A percentile compares a stretch with the other conserved stretches of the same genome.
phyloP scores from a whole-genome alignment of 1,140 invertebrate genomes.

The Argopecten irradians region DNA sequence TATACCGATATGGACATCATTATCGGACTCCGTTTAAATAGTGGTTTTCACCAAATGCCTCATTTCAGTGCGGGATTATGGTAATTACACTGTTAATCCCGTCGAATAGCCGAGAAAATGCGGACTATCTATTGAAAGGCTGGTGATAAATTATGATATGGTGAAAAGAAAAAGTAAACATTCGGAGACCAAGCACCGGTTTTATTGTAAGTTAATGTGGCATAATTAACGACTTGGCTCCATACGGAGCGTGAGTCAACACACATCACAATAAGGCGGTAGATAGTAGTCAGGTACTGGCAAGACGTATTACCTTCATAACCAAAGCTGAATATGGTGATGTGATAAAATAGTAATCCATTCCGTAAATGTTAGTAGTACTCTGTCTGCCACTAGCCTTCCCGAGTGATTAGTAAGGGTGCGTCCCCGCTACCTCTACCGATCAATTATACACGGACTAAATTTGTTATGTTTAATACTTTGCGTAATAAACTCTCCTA shows the following conservation, averaged over 20 bases:
- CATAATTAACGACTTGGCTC: constrained; percentile 16
- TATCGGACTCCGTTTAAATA: constrained; percentile 13
- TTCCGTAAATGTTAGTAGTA: constrained; percentile 1
- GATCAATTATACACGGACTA: background rate
- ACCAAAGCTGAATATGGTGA: background rate
- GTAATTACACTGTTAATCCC: constrained; percentile 21
- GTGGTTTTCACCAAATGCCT: constrained; percentile 6
- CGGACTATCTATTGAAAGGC: constrained; percentile 8
- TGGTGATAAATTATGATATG: constrained; percentile 2
- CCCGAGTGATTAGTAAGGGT: background rate
- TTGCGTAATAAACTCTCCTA: background rate
- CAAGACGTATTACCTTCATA: background rate
- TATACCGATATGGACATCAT: background rate
- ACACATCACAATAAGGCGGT: background rate
- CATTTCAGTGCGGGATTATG: constrained; percentile 7
- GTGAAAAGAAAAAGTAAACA: constrained; percentile 11
- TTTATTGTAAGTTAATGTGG: constrained; percentile 23
- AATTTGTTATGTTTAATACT: background rate
- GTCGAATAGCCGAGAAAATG: constrained; percentile 16
- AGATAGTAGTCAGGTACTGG: background rate
- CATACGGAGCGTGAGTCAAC: background rate
- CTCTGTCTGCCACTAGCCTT: background rate
- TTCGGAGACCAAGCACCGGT: constrained; percentile 11
- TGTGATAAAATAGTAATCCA: constrained; percentile 12
- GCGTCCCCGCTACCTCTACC: background rate